Percentiles rank a stretch among this genome's conserved stretches.
phyloP scores from a whole-genome alignment of 2,888 invertebrate genomes.

The Xanthorhoe spadicearia region DNA sequence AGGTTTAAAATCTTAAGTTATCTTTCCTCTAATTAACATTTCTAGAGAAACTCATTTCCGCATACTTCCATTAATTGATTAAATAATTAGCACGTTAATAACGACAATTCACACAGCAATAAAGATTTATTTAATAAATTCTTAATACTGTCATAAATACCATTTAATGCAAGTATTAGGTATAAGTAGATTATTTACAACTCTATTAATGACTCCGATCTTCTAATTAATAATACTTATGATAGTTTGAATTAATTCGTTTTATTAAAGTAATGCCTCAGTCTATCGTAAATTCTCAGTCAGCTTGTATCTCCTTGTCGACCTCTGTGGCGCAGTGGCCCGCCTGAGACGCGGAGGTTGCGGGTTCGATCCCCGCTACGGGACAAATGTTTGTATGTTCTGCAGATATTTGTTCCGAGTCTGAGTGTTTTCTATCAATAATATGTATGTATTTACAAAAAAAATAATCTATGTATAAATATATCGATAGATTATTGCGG shows the following conservation, averaged over 20 bases:
- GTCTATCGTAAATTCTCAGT: too few relatives aligned
- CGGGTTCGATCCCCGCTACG: too few relatives aligned
- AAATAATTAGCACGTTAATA: conserved; percentile 39
- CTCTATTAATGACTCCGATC: background rate
- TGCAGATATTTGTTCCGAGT: too few relatives aligned
- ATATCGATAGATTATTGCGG: too few relatives aligned
- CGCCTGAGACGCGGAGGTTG: too few relatives aligned
- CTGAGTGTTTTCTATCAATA: too few relatives aligned
- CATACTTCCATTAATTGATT: conserved; percentile 38
- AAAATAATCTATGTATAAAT: too few relatives aligned
- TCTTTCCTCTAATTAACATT: conserved; percentile 12
- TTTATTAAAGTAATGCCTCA: background rate
- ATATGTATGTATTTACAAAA: too few relatives aligned
- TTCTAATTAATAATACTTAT: background rate
- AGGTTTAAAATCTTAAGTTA: background rate
- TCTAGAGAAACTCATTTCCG: conserved; percentile 36
- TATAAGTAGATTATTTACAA: conserved; percentile 1
- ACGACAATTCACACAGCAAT: conserved; percentile 38
- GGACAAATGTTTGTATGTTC: too few relatives aligned
- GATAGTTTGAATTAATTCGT: background rate
- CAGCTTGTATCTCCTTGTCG: background rate
- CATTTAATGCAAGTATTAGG: background rate
- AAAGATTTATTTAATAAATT: conserved; percentile 35
- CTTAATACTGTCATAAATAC: conserved; percentile 12
- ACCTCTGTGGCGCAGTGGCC: too few relatives aligned